Base-by-base conservation (phyloP, 2,113 vertebrate species). In the Sterrhoptilus dennistouni region DNA sequence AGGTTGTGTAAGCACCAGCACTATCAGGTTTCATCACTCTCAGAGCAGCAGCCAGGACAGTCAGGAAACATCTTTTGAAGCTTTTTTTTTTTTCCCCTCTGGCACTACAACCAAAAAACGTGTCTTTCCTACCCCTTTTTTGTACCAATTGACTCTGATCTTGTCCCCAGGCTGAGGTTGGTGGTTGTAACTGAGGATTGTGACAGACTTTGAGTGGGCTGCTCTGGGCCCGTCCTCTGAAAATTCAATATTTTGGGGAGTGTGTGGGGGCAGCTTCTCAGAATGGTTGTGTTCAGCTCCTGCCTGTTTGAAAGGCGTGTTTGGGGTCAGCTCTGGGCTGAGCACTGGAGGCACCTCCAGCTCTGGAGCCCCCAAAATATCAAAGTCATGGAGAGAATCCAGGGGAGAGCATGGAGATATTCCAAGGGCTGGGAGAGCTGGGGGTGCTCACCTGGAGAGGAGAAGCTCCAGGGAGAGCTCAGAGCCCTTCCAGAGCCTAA, bases 401-500 rank as follows among this genome's bases (percentile, higher is more conserved):
- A 56, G 56, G 12, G 35, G n/a, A 25, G 11, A 3, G 2, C 35
- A 4, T 0, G 35, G 50, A 42, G 6, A 0, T 35, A 29, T 6
- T 80, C 8, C 63, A 59, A 28, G 42, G 42, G 42, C 57, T 81
- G 86, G 50, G 31, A 28, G 65, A 64, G 49, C 25, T 71, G 65
- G 75, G 38, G 4, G 3, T 6, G 74, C 4, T n/a, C 74, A 2
- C 14, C 19, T 53, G 56, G 65, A 17, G 7, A 27, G 5, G 75
- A 11, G 31, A 33, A 49, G 24, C 3, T 71, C 35, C 66, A 71
- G 17, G 49, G 50, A 49, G 14, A 64, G 2, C 66, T 50, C 11
- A 35, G 57, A 71, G 42, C 2, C 13, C 24, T 7, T 3, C 0
- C 47, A 70, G 38, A 1, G 23, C 12, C 35, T 18, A 0, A 31